Evolutionary conservation across 2,113 vertebrate species (phyloP), one percentile per base, ranked within the genome.

Genomic region (Scalopus aquaticus): DNA sequence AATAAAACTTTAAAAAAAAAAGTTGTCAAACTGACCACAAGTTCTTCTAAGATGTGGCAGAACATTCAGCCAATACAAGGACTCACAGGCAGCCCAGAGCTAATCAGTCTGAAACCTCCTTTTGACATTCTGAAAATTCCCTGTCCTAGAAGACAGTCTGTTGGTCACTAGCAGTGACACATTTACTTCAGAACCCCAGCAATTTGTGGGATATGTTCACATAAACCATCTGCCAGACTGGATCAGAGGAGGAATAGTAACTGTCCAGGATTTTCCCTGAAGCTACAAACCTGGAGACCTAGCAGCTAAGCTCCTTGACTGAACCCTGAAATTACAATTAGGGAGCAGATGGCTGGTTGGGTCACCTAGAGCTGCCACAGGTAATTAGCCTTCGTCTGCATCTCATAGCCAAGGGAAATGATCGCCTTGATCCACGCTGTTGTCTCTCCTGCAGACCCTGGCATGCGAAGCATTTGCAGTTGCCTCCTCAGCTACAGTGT

Each of bases 401-500:
- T 35, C 77, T 67, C 20, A 10, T 0, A 60, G 88, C 78, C 64
- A 62, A 30, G 82, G 0, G 24, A 22, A 85, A 17, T 73, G 5
- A 64, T 0, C 67, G 65, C 89, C 37, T 10, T 58, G 2, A 78
- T 84, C 42, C 30, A 91, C 69, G 74, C 35, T 37, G 2, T 6
- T 2, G 0, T 56, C 9, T 77, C 92, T 94, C 62, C 54, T 1
- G n/a, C 60, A 0, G 16, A 64, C 32, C 83, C 90, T 90, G 97
- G 94, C 90, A 97, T 91, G 95, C 17, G 16, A 95, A 92, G 87
- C 78, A 89, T 92, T 6, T n/a, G 54, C 35, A 46, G 77, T 44
- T 58, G 11, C 67, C 69, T 78, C 92, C 94, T 78, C 35, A 42
- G 49, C 2, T 13, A 20, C 54, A 35, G 1, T 0, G 44, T 44